A percentile compares a stretch with the other conserved stretches of the same genome.
Evolutionary conservation across 2,797 vertebrate species (phyloP).

Genomic region (Antennarius maculatus): DNA sequence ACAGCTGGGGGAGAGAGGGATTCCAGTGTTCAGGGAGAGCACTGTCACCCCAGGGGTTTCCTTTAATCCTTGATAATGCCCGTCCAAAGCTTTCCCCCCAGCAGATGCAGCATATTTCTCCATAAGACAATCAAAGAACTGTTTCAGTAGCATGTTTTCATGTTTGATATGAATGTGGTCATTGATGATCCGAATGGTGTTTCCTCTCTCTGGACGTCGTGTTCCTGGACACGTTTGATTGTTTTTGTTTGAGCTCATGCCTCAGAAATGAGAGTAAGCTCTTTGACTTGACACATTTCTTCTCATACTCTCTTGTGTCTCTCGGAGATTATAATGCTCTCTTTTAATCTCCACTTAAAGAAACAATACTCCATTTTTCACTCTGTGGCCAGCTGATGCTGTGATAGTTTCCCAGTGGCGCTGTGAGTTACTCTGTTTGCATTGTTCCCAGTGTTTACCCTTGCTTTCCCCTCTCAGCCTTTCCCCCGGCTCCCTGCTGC

Average conservation of each 20-base stretch:
- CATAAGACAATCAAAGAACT: constrained; percentile 55
- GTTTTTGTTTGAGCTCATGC: constrained; percentile 11
- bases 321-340: constrained; percentile 45
- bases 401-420: constrained; percentile 77
- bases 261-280: constrained; percentile 10
- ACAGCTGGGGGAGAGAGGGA: constrained; percentile 80
- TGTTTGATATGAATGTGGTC: constrained; percentile 18
- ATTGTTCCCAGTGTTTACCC: constrained; percentile 81
- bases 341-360: constrained; percentile 81
- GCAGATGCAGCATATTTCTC: constrained; percentile 78
- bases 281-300: constrained; percentile 23
- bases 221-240: not conserved
- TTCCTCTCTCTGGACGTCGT: not conserved
- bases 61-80: constrained; percentile 81
- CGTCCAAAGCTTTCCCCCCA: constrained; percentile 68
- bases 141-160: constrained; percentile 28
- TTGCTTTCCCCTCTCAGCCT: constrained; percentile 67
- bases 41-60: constrained; percentile 67
- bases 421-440: constrained; percentile 68
- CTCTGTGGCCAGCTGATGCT: constrained; percentile 69
- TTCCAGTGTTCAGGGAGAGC: constrained; percentile 67
- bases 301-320: constrained; percentile 15
- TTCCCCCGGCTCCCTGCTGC: constrained; percentile 68
- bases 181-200: constrained; percentile 7
- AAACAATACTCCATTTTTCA: constrained; percentile 71